These are phyloP conservation scores for Cochlearius cochlearius DNA, from an alignment of 2,113 vertebrate genomes.

Conservation along the genomic window DNA sequence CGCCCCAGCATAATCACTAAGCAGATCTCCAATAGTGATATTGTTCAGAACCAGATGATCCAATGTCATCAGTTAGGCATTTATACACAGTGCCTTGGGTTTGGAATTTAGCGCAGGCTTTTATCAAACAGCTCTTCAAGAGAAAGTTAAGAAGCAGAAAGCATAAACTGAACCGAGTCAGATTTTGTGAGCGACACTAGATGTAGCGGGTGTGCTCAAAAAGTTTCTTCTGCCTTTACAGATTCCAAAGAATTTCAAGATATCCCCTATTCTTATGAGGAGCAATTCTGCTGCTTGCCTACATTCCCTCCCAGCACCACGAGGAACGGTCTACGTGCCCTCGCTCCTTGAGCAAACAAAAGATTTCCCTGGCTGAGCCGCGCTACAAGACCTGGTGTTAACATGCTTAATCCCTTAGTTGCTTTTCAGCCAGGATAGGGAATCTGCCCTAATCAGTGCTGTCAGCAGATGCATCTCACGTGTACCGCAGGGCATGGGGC, in stretches of 20 bases:
- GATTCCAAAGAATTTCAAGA: background rate
- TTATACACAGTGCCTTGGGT: background rate
- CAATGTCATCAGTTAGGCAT: background rate
- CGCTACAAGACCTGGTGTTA: background rate
- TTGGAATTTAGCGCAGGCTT: background rate
- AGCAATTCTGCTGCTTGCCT: background rate
- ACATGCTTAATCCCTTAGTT: background rate
- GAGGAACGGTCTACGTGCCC: fast-evolving
- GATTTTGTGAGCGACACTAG: background rate
- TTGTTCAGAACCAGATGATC: background rate
- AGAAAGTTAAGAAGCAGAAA: background rate
- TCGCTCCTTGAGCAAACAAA: background rate
- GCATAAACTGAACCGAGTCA: background rate
- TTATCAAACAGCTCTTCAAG: background rate
- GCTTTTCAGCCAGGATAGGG: background rate
- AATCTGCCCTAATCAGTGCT: background rate
- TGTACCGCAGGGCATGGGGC: fast-evolving
- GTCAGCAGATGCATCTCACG: background rate
- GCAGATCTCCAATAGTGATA: background rate
- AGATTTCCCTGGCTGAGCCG: background rate
- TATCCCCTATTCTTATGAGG: background rate
- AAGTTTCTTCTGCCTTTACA: background rate
- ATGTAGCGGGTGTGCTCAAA: background rate
- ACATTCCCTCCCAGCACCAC: background rate
- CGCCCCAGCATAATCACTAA: background rate